These are phyloP conservation scores for Otus sunia DNA, from an alignment of 2,113 vertebrate species.

Conservation along the genomic window DNA sequence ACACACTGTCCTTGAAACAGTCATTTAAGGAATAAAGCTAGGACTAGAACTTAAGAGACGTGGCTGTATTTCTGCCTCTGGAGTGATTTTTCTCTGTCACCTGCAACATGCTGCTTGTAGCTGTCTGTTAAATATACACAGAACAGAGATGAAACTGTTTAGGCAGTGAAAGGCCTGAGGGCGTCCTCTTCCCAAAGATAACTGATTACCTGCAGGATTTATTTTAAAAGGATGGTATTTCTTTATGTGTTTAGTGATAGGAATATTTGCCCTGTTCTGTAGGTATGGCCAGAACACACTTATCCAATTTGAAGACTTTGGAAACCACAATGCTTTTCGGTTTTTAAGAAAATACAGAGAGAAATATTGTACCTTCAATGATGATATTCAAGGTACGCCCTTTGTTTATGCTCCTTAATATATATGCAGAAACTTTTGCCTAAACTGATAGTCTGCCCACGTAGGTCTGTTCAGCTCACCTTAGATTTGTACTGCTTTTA, in stretches of 20 bases:
- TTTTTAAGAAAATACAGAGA: constrained; percentile 92
- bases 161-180: not conserved
- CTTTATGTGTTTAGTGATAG: not conserved
- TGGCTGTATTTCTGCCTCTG: not conserved
- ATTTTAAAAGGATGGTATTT: not conserved
- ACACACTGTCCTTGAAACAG: not conserved
- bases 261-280: not conserved
- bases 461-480: not conserved
- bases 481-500: not conserved
- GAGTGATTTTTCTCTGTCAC: not conserved
- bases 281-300: constrained; percentile 91
- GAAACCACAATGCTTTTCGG: constrained; percentile 96
- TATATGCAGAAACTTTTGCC: accelerated
- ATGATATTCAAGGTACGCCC: constrained; percentile 92
- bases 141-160: accelerated
- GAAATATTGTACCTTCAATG: constrained; percentile 97
- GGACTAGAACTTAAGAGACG: accelerated
- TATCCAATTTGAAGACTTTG: constrained; percentile 98
- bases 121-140: not conserved
- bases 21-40: accelerated
- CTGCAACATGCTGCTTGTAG: not conserved
- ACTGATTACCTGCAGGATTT: accelerated
- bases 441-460: accelerated
- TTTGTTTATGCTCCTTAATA: not conserved
- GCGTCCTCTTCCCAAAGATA: not conserved